Evolutionary conservation across 2,113 vertebrate genomes (phyloP), one percentile per base, ranked within the genome.

Genomic region (Haliaeetus leucogaster): DNA sequence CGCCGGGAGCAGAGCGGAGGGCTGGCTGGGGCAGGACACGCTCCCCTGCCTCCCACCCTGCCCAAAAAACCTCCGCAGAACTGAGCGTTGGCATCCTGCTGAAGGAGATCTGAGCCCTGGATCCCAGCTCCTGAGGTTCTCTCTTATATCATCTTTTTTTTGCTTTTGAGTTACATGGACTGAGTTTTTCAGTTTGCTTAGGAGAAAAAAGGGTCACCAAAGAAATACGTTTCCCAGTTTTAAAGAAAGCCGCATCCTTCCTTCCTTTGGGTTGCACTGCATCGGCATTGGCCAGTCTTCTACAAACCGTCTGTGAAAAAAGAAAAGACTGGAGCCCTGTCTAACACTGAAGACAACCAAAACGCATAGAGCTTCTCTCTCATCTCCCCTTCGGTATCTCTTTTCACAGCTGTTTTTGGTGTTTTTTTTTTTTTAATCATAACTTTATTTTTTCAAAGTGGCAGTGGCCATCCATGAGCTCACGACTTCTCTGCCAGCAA

Each of bases 1-100:
- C 1, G 15, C 13, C 2, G 3, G 43, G 55, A 38, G 50, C 20
- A 4, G 40, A 22, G 56, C 12, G 0, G n/a, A 40, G 55, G 32
- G 29, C 15, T 11, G 30, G 17, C 48, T 3, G 25, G 59, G 65
- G 36, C 67, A 62, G 67, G 59, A 56, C 3, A 2, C 1, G 14
- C 2, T 40, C 40, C 43, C 53, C 27, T 36, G 40, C 76, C 22
- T 73, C 77, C 53, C 86, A 40, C 11, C 65, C 91, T 20, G 30
- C 62, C 48, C 55, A 4, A 32, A 85, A 73, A 19, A 4, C 38
- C 72, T 29, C 27, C 13, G 47, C 38, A 72, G 50, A 48, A 36
- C 68, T 16, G 25, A 74, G 29, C 52, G 63, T 4, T 36, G 89
- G 47, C 53, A 22, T 30, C 36, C 45, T 50, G 52, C 30, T 58